Evolutionary conservation across 2,888 invertebrate genomes (phyloP).

Genomic region (Cistogaster globosa): DNA sequence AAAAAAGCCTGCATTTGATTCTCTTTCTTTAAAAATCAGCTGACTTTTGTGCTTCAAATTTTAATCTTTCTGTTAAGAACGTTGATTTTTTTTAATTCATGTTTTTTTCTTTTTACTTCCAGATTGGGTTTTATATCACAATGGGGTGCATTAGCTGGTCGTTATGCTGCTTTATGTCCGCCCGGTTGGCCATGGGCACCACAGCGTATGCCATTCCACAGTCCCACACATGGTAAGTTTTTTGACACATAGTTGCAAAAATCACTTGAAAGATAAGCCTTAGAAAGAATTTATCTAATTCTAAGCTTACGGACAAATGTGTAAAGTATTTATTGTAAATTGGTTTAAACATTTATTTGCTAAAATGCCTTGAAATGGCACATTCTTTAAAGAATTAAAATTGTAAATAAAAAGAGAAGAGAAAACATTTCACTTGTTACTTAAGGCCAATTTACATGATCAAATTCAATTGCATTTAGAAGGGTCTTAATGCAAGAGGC

Average conservation of each 20-base stretch:
- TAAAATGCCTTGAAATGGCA: conserved; percentile 47
- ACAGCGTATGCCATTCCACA: conserved; percentile 83
- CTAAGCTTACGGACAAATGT: background rate
- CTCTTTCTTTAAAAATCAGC: too few relatives aligned
- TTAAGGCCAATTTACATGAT: conserved; percentile 81
- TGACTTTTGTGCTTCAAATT: too few relatives aligned
- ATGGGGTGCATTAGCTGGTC: conserved; percentile 90
- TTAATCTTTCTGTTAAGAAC: too few relatives aligned
- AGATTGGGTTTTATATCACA: conserved; percentile 92
- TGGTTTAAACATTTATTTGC: conserved; percentile 28
- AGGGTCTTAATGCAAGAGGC: conserved; percentile 79
- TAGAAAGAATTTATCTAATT: background rate
- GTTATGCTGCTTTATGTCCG: conserved; percentile 89
- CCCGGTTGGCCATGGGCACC: conserved; percentile 86
- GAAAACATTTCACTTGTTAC: conserved; percentile 73
- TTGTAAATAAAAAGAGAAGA: background rate
- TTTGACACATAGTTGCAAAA: background rate
- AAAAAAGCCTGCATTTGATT: too few relatives aligned
- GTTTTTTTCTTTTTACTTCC: conserved; percentile 81
- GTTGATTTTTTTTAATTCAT: background rate
- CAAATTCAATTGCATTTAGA: conserved; percentile 80
- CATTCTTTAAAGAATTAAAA: conserved; percentile 52
- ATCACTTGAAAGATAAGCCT: background rate
- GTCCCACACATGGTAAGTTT: conserved; percentile 88
- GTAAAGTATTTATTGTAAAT: conserved; percentile 16